Evolutionary conservation across 1,140 invertebrate genomes (phyloP), one percentile per base, ranked within the genome.

Genomic region (Lerema accius): DNA sequence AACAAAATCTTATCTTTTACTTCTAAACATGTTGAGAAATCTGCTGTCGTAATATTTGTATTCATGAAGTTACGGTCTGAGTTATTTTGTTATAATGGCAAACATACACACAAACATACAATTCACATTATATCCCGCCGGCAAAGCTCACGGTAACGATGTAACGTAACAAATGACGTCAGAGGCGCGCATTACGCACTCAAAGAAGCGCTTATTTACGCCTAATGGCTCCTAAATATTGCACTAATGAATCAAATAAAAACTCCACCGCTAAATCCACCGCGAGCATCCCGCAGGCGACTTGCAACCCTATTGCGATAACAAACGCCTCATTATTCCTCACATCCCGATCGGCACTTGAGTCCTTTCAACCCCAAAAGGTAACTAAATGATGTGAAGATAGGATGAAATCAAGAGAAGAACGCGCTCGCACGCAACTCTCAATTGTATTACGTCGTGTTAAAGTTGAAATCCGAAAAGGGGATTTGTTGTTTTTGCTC

Each of bases 371-470:
- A n/a, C 32, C 16, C 50, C 10, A 16, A 42, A 37, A 37, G 32
- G 17, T 43, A 46, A 63, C 66, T 76, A 79, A 81, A 81, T 73
- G 80, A 80, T 79, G 74, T 73, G 73, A 83, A 74, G 74, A 78
- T 73, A 75, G 75, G 78, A 80, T 73, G 73, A 81, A 80, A 80
- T 82, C 76, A 78, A 78, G 81, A 80, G 78, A 78, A 76, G 69
- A 76, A 71, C 50, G 61, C 48, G 17, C 46, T 48, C 39, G 50
- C 51, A 61, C 76, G 65, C 66, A 49, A 76, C 67, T 73, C 65
- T 71, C 53, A 66, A 69, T 65, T 69, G 65, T 80, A 78, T 63
- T 46, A 11, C 53, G 4, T 17, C 11, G 62, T 16, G 19, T 63
- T 73, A 73, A 69, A 75, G 80, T 82, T 59, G 56, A 61, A 53